Conservation (phyloP, 2,797 vertebrate genomes). For the Stomatorhinus walkeri region DNA sequence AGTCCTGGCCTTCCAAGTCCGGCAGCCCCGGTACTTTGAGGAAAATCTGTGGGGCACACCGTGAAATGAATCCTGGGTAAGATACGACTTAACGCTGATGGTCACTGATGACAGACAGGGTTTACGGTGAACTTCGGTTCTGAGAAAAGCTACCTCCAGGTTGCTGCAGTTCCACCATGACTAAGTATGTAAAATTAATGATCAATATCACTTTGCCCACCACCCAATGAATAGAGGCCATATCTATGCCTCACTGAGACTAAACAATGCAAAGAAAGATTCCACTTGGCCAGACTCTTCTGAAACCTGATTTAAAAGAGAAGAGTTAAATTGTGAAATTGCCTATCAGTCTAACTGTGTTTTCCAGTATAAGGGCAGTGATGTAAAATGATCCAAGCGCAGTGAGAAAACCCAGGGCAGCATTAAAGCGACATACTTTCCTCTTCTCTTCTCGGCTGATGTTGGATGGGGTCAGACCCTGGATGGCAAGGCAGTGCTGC, state of each 20-base stretch:
- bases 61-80: not conserved
- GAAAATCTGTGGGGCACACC: slow-evolving; percentile 63
- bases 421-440: slow-evolving; percentile 58
- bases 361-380: not conserved
- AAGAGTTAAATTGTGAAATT: not conserved
- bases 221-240: not conserved
- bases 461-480: slow-evolving; percentile 73
- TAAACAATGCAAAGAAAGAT: not conserved
- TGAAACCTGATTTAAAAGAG: not conserved
- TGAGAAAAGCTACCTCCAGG: not conserved
- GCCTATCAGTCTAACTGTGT: not conserved
- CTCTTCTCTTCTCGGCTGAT: slow-evolving; percentile 83
- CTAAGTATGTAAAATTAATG: not conserved
- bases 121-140: not conserved
- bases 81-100: not conserved
- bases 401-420: not conserved
- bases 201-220: not conserved
- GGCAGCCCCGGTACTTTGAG: slow-evolving; percentile 77
- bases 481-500: slow-evolving; percentile 70
- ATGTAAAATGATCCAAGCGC: not conserved
- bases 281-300: not conserved
- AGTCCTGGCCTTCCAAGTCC: slow-evolving; percentile 64
- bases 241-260: slow-evolving; percentile 1
- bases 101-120: not conserved
- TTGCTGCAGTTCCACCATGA: not conserved